Evolutionary conservation across 2,113 vertebrate genomes (phyloP), one percentile per base, ranked within the genome.

Genomic region (Thalassoma bifasciatum): DNA sequence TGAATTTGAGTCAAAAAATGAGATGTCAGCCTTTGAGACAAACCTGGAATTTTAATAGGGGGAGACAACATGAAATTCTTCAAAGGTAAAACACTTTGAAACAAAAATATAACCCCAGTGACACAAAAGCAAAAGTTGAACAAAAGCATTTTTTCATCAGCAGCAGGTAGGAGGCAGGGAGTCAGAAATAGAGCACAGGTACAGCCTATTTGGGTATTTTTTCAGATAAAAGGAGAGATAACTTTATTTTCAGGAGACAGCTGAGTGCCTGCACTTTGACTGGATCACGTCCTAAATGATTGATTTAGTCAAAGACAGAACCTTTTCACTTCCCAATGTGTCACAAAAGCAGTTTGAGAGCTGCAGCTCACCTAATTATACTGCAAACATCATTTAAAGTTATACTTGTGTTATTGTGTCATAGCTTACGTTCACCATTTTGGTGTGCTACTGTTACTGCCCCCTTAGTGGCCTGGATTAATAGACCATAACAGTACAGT

Each of bases 381-480:
- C 19, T 52, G 19, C 23, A 50, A 62, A 66, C 34, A n/a, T 57
- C 19, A 4, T 13, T 57, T 37, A 44, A 74, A 22, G 42, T 23
- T 30, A 44, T 14, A 37, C 10, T 46, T 19, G 10, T 13, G 7
- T 59, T 44, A 67, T 50, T 42, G 52, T 60, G 13, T 64, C 10
- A 17, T 19, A 57, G 38, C 12, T 40, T 11, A 40, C 3, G 10
- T 40, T 40, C 38, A 40, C 17, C 14, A 16, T 17, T 44, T 44
- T 44, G 42, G 42, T n/a, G n/a, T n/a, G n/a, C n/a, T 49, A 84
- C 84, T 82, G 83, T 66, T 84, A 84, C 88, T 64, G 70, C 74
- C 76, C 81, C 61, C 75, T 58, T 54, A 40, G 47, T 58, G 62
- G 87, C 46, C 30, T 30, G 30, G 30, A 42, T 6, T 30, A 6